Evolutionary conservation across 1,140 invertebrate genomes (phyloP).

Genomic region (Thrips palmi): DNA sequence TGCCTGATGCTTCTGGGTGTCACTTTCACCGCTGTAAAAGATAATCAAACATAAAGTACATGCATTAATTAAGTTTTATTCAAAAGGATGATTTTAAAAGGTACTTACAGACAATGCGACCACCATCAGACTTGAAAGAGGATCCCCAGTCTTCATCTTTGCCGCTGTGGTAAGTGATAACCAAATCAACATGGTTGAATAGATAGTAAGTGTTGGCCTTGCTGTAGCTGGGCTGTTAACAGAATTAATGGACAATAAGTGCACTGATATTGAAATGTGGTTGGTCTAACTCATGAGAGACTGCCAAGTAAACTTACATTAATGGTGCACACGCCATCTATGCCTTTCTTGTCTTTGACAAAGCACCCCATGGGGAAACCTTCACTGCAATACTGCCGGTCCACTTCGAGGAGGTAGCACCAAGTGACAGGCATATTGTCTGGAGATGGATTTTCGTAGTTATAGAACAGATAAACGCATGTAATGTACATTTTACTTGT

Average conservation of each 20-base stretch:
- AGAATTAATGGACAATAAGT: constrained; percentile 10
- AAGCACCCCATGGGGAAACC: constrained; percentile 99
- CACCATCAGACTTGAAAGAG: constrained; percentile 55
- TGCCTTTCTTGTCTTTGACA: constrained; percentile 32
- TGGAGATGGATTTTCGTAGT: constrained; percentile 20
- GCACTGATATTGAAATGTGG: constrained; percentile 10
- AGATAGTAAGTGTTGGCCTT: constrained; percentile 65
- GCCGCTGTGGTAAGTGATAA: constrained; percentile 83
- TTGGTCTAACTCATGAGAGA: constrained; percentile 4
- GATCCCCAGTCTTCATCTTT: constrained; percentile 66
- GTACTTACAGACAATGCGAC: constrained; percentile 66
- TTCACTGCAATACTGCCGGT: constrained; percentile 69
- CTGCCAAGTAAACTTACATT: constrained; percentile 22
- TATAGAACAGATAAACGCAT: too few relatives aligned
- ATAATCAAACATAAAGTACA: not conserved
- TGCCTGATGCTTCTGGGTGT: constrained; percentile 64
- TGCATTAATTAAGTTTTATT: not conserved
- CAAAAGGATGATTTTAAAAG: not conserved
- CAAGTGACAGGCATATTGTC: constrained; percentile 97
- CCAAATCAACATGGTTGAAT: constrained; percentile 93
- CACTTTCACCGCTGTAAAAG: constrained; percentile 41
- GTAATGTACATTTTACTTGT: too few relatives aligned
- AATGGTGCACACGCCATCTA: constrained; percentile 42
- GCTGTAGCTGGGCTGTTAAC: constrained; percentile 22
- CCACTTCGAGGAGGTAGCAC: constrained; percentile 72